phyloP scores from a whole-genome alignment of 2,113 vertebrate genomes.

The Noturus placidus region DNA sequence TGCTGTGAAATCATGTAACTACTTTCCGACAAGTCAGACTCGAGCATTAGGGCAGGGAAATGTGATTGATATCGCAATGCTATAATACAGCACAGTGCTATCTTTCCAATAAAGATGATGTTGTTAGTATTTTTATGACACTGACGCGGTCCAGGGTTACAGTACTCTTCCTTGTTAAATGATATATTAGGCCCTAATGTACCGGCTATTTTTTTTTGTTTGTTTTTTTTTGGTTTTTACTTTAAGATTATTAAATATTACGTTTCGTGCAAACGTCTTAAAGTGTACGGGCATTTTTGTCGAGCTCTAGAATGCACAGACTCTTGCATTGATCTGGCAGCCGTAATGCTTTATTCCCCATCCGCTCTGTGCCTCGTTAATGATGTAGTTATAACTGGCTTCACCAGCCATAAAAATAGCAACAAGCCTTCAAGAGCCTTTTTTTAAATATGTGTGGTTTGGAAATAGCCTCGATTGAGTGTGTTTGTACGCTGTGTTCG shows the following conservation, averaged over 20 bases:
- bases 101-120: not conserved
- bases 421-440: constrained; percentile 62
- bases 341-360: constrained; percentile 54
- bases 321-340: not conserved
- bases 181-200: not conserved
- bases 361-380: constrained; percentile 57
- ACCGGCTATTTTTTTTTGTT: not conserved
- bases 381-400: constrained; percentile 59
- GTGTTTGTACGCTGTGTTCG: constrained; percentile 43
- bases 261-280: not conserved
- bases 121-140: not conserved
- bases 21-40: not conserved
- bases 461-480: constrained; percentile 61
- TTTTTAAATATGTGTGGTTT: constrained; percentile 58
- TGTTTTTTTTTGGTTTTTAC: not conserved
- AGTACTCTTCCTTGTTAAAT: not conserved
- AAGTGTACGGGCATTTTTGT: not conserved
- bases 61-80: not conserved
- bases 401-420: constrained; percentile 67
- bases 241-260: not conserved
- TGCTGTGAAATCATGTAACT: not conserved
- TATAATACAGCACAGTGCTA: not conserved
- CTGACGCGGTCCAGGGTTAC: not conserved
- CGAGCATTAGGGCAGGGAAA: not conserved
- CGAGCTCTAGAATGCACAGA: not conserved